Evolutionary conservation across 2,888 invertebrate species (phyloP).

Genomic region (Electrophaes corylata): DNA sequence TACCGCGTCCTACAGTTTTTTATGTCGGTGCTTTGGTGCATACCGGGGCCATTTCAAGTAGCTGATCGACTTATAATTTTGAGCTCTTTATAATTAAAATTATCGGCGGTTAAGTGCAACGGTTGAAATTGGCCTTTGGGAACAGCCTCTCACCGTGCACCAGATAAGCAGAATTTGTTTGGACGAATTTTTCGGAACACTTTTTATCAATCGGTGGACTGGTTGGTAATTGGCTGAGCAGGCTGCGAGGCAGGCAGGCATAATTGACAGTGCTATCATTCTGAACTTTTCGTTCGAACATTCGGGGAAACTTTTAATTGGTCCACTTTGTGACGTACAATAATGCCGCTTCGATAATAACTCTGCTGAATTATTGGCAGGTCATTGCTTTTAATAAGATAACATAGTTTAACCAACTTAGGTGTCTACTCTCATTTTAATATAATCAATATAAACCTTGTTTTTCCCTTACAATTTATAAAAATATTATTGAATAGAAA

Average conservation of each 20-base stretch:
- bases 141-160: slow-evolving; percentile 58
- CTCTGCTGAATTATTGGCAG: slow-evolving; percentile 75
- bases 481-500: not conserved
- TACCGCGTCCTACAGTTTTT: slow-evolving; percentile 54
- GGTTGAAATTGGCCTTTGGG: slow-evolving; percentile 59
- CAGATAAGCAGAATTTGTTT: slow-evolving; percentile 78
- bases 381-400: slow-evolving; percentile 76
- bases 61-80: slow-evolving; percentile 58
- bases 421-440: not conserved
- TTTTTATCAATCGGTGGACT: slow-evolving; percentile 78
- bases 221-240: slow-evolving; percentile 75
- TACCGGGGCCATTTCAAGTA: slow-evolving; percentile 38
- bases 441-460: not conserved
- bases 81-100: slow-evolving; percentile 65
- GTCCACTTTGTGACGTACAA: slow-evolving; percentile 79
- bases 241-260: slow-evolving; percentile 65
- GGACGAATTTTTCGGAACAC: slow-evolving; percentile 74
- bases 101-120: slow-evolving; percentile 60
- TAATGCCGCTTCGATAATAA: slow-evolving; percentile 80
- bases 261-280: slow-evolving; percentile 82
- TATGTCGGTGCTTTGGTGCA: slow-evolving; percentile 42
- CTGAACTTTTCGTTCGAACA: slow-evolving; percentile 76
- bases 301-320: slow-evolving; percentile 84
- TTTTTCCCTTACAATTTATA: not conserved
- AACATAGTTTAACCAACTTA: slow-evolving; percentile 32